Conservation (phyloP, 1,140 invertebrate genomes). For the Phymorhynchus buccinoides region DNA sequence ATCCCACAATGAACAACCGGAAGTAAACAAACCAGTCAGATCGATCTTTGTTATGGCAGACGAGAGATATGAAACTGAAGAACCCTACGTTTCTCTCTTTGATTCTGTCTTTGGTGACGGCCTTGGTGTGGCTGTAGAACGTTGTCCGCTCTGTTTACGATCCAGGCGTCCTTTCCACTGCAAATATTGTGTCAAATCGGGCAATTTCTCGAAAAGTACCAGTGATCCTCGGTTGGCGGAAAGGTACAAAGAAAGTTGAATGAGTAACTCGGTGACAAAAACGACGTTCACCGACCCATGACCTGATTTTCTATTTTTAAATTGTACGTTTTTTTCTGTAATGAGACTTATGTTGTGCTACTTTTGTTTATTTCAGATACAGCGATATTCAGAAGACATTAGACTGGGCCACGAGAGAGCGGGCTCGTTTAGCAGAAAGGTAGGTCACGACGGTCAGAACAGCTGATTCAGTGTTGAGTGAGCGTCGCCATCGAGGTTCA, state of each 20-base stretch:
- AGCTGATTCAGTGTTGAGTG: neutral
- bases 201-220: constrained; percentile 10
- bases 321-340: neutral
- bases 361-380: neutral
- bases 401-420: neutral
- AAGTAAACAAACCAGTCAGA: constrained; percentile 8
- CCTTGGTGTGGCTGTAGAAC: constrained; percentile 15
- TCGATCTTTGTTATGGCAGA: constrained; percentile 17
- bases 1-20: constrained; percentile 6
- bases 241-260: neutral
- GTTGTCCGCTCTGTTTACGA: constrained; percentile 6
- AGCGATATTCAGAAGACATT: neutral
- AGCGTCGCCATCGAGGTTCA: no score
- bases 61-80: constrained; percentile 25
- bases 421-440: neutral
- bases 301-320: neutral
- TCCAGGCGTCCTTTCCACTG: constrained; percentile 16
- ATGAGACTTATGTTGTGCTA: neutral
- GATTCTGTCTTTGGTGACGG: constrained; percentile 1
- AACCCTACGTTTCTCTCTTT: neutral
- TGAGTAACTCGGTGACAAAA: neutral
- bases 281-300: neutral
- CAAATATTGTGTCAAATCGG: constrained; percentile 20
- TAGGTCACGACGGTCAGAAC: neutral
- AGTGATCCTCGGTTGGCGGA: neutral